Evolutionary conservation across 1,140 invertebrate genomes (phyloP), one percentile per base, ranked within the genome.

Genomic region (Listronotus bonariensis): DNA sequence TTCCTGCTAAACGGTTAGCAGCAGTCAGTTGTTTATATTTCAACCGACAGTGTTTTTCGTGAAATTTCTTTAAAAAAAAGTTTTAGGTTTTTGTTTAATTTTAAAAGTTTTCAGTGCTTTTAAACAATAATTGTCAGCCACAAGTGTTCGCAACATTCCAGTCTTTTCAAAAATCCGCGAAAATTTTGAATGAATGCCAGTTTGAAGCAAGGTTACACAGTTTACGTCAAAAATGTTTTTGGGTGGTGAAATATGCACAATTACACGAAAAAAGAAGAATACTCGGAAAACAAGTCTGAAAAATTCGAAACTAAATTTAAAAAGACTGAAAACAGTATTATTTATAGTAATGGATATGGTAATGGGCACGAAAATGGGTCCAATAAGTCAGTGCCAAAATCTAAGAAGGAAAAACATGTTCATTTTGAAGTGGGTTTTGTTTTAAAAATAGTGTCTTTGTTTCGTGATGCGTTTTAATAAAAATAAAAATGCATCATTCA

Each of bases 351-450:
- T 12, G 34, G 34, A 10, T 36, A 36, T 36, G 11, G 34, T 36
- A 36, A 36, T 36, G 34, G 34, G 11, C 8, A 36, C 8, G 11
- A 36, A 9, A 36, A 9, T 10, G 34, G 11, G 11, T 9, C 11
- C 11, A 36, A 36, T 36, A 36, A 36, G 3, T 36, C 34, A 12
- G 11, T 12, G 46, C 38, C 56, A 57, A 38, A 54, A 10, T 36
- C 31, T 42, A 70, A 69, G 42, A 70, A 72, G 55, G 74, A 74
- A 56, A 76, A 76, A 54, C 74, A 67, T 51, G 75, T 77, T 20
- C 73, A 68, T 48, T 77, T 77, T 69, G 70, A 76, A 75, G 75
- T 77, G 72, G 11, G 17, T n/a, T 11, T 49, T 46, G 36, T 20
- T 46, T 60, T 62, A 48, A 59, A 49, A 45, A 59, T 45, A 57